Conservation (phyloP, 1,140 invertebrate species). For the Pseudomyrmex cubaensis region DNA sequence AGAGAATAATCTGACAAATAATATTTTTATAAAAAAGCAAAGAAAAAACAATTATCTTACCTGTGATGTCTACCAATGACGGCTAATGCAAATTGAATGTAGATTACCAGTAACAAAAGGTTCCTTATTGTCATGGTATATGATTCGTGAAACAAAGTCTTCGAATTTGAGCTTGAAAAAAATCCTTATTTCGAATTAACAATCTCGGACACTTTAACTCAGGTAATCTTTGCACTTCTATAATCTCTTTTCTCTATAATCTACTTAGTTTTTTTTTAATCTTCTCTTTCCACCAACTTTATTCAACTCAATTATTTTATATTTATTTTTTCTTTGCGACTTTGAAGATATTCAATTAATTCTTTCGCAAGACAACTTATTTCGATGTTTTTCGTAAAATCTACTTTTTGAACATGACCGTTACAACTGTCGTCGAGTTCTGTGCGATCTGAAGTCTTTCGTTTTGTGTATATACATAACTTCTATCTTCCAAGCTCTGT, state of each 20-base stretch:
- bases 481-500: slow-evolving; percentile 66
- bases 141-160: background rate
- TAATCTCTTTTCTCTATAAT: background rate
- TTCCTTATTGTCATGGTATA: slow-evolving; percentile 61
- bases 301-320: too few relatives aligned
- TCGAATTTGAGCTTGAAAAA: background rate
- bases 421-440: slow-evolving; percentile 25
- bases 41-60: slow-evolving; percentile 55
- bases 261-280: too few relatives aligned
- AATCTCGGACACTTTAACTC: background rate
- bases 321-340: background rate
- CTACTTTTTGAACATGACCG: background rate
- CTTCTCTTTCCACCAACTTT: too few relatives aligned
- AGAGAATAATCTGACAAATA: background rate
- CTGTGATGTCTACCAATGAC: slow-evolving; percentile 69
- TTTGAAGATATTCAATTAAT: slow-evolving; percentile 5
- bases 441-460: slow-evolving; percentile 73
- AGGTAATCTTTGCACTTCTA: background rate
- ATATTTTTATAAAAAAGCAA: slow-evolving; percentile 7
- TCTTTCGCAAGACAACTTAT: background rate
- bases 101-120: slow-evolving; percentile 55
- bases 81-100: slow-evolving; percentile 43
- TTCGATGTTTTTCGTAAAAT: background rate
- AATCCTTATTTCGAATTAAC: background rate
- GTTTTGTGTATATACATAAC: slow-evolving; percentile 70